These are phyloP conservation scores for Dascillus cervinus DNA, from an alignment of 2,888 invertebrate species.

Conservation along the genomic window DNA sequence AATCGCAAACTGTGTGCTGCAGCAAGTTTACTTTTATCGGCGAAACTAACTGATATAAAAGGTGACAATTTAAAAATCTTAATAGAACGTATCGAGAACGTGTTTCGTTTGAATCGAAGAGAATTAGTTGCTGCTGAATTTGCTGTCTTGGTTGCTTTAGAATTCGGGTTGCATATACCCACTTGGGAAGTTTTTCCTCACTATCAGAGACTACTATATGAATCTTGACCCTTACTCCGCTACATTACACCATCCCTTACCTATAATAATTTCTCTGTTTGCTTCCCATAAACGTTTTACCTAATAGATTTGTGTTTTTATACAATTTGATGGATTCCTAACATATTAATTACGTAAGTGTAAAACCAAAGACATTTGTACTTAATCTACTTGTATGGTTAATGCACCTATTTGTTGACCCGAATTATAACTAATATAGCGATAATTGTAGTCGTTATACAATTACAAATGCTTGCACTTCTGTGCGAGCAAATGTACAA, in stretches of 20 bases:
- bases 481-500: no score
- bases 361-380: no score
- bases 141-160: constrained; percentile 87
- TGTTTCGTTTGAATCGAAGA: constrained; percentile 83
- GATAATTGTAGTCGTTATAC: no score
- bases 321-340: constrained; percentile 1
- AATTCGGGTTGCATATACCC: constrained; percentile 89
- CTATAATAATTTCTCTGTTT: constrained; percentile 7
- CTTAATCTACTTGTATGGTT: no score
- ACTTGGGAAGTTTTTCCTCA: constrained; percentile 90
- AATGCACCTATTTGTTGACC: no score
- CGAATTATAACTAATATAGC: no score
- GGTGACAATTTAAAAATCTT: constrained; percentile 78
- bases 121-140: constrained; percentile 90
- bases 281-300: no score
- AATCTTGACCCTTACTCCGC: constrained; percentile 60
- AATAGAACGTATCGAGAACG: constrained; percentile 88
- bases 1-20: constrained; percentile 95
- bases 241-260: constrained; percentile 6
- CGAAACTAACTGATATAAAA: constrained; percentile 95
- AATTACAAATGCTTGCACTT: no score
- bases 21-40: constrained; percentile 86
- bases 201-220: constrained; percentile 88
- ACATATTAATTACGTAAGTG: no score
- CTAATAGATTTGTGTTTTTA: constrained; percentile 1